Percentiles rank a stretch among this genome's conserved stretches.
These are phyloP conservation scores for Myotis yumanensis DNA, from an alignment of 2,113 vertebrate species.

Conservation along the genomic window DNA sequence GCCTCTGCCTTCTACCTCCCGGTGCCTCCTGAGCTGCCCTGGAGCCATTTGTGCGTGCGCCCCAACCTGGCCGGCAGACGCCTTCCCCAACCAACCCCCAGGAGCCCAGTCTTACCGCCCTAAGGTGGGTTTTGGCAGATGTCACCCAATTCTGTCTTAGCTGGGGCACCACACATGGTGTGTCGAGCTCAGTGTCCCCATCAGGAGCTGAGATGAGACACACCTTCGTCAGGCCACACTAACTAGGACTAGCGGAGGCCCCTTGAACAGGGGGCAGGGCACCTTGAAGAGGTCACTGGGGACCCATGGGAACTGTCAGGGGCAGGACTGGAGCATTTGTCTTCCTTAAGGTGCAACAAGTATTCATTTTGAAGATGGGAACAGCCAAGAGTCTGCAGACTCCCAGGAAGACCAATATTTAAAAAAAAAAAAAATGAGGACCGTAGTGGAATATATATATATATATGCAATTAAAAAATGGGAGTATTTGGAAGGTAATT, in stretches of 20 bases:
- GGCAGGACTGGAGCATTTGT: slow-evolving; percentile 30
- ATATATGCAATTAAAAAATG: no score
- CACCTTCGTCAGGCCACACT: not conserved
- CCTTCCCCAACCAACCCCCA: not conserved
- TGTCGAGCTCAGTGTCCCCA: not conserved
- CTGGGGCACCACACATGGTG: not conserved
- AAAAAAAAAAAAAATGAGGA: slow-evolving; percentile 60
- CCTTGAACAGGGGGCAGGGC: not conserved
- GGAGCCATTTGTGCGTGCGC: not conserved
- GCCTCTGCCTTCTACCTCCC: slow-evolving; percentile 83
- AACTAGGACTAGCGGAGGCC: not conserved
- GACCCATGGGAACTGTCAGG: not conserved
- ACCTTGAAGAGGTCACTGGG: not conserved
- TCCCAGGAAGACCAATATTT: slow-evolving; percentile 1
- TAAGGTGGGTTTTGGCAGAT: not conserved
- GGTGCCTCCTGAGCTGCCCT: not conserved
- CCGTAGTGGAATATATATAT: no score
- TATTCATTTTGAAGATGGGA: not conserved
- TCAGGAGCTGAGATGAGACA: no score
- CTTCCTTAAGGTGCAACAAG: not conserved
- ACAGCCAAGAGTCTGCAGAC: not conserved
- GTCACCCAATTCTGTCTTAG: not conserved
- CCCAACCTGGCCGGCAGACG: not conserved
- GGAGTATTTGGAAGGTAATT: no score
- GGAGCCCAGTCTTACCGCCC: not conserved